Percentiles rank a stretch among this genome's conserved stretches.
phyloP scores from a whole-genome alignment of 2,888 invertebrate genomes.

The Dioctria rufipes region DNA sequence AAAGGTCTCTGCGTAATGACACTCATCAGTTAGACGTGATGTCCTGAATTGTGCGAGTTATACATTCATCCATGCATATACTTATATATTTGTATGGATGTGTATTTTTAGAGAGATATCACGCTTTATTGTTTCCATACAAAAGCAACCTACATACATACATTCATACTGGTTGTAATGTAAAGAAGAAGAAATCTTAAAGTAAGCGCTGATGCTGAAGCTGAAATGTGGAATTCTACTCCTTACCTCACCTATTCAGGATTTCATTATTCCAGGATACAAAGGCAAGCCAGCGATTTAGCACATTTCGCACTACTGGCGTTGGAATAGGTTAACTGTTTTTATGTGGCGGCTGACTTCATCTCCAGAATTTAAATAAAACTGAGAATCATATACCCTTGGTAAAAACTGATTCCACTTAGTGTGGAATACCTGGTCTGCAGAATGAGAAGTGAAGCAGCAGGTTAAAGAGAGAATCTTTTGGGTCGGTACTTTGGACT shows the following conservation, averaged over 20 bases:
- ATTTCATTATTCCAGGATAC: conserved; percentile 42
- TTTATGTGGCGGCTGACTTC: conserved; percentile 37
- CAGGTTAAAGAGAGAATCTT: not conserved
- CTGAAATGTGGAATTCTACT: not conserved
- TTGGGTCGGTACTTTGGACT: conserved; percentile 16
- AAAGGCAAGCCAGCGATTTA: conserved; percentile 22
- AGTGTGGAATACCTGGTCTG: not conserved
- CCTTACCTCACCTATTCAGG: conserved; percentile 27
- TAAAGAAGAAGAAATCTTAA: conserved; percentile 3
- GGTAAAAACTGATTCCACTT: conserved; percentile 14
- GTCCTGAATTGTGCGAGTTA: not conserved
- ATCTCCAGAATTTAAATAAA: conserved; percentile 45
- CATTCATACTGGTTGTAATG: not conserved
- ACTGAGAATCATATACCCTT: conserved; percentile 30
- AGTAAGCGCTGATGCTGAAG: not conserved
- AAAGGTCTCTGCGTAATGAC: conserved; percentile 31
- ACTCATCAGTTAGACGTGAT: conserved; percentile 9
- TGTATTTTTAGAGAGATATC: not conserved
- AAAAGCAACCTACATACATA: not conserved
- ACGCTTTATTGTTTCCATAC: conserved; percentile 3
- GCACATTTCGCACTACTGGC: conserved; percentile 23
- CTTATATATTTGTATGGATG: too few species aligned
- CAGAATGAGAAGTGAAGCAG: not conserved
- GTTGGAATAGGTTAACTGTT: conserved; percentile 34
- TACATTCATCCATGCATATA: too few species aligned